Base-by-base conservation (phyloP, 2,888 invertebrate genomes). In the Platycheirus rosarum region DNA sequence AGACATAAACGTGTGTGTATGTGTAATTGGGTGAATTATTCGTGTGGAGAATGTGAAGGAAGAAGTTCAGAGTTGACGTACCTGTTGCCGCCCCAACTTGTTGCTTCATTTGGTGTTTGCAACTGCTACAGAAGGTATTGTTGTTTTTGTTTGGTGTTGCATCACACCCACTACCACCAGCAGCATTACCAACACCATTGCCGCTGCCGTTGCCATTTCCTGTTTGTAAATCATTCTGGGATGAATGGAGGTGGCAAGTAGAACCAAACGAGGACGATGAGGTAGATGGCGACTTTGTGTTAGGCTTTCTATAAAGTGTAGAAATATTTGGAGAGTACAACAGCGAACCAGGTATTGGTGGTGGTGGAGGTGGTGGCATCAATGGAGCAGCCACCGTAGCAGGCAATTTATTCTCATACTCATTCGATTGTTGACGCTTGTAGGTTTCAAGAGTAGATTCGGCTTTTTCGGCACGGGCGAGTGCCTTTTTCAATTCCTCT, bases 381-480 rank as follows among this genome's bases (percentile, higher is more conserved):
- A 90, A 88, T 0, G 90, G 88, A 9, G 57, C 86, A 0, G 88
- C 86, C 11, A 88, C 60, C 3, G 77, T 26, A 42, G 55, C 60
- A 74, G 75, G 65, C 11, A 75, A 18, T 29, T 37, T 57, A 57
- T 57, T 57, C 29, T 37, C 40, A 57, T 57, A 40, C 14, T 84
- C 70, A 48, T 68, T 57, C 57, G 85, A 84, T 60, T 84, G 82
- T 84, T 86, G 84, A 29, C 46, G 68, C 76, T 88, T 87, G 76
- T 86, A 88, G 32, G 84, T 88, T 74, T 90, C 87, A 73, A 90
- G 88, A 65, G 90, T 89, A 75, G 88, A 89, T 87, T 93, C 93
- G 55, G 93, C 92, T 49, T 89, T 88, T 84, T 92, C 91, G 35
- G 92, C 92, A 70, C 92, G 90, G 69, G 91, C 88, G 53, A 91